Evolutionary conservation across 2,888 invertebrate genomes (phyloP).

Genomic region (Metacarcinus magister): DNA sequence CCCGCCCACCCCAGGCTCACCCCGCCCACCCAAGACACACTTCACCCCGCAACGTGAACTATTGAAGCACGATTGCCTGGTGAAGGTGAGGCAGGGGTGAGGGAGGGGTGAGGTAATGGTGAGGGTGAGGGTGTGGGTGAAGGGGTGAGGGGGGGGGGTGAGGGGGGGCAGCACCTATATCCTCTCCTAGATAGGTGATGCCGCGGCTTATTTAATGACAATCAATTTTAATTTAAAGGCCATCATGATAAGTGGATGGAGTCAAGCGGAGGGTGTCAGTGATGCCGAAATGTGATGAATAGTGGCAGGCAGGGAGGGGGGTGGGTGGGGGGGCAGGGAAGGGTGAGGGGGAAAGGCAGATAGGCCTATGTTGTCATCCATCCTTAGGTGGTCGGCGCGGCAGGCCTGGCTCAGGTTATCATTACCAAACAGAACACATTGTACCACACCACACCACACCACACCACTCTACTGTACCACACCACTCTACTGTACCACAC

Average conservation of each 20-base stretch:
- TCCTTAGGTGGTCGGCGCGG: background rate
- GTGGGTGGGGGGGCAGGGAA: background rate
- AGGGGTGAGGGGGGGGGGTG: background rate
- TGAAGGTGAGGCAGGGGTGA: background rate
- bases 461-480: too few relatives aligned
- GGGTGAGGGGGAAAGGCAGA: background rate
- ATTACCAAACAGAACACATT: too few relatives aligned
- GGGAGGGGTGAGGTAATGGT: background rate
- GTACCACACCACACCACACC: too few relatives aligned
- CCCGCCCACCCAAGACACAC: too few relatives aligned
- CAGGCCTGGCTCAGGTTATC: too few relatives aligned
- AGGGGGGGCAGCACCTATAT: background rate
- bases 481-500: too few relatives aligned
- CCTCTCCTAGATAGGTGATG: background rate
- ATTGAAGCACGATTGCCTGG: background rate
- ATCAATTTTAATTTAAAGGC: background rate
- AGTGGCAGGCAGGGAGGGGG: background rate
- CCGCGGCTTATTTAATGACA: background rate
- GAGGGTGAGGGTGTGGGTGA: constrained; percentile 35
- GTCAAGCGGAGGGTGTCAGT: background rate
- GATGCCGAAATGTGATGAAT: background rate
- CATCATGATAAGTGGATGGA: background rate
- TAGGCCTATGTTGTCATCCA: background rate
- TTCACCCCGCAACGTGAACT: too few relatives aligned
- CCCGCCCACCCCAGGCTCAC: background rate